Evolutionary conservation across 37 sponge, comb jelly and placozoan species (phyloP).

Genomic region (Beroe forskalii): DNA sequence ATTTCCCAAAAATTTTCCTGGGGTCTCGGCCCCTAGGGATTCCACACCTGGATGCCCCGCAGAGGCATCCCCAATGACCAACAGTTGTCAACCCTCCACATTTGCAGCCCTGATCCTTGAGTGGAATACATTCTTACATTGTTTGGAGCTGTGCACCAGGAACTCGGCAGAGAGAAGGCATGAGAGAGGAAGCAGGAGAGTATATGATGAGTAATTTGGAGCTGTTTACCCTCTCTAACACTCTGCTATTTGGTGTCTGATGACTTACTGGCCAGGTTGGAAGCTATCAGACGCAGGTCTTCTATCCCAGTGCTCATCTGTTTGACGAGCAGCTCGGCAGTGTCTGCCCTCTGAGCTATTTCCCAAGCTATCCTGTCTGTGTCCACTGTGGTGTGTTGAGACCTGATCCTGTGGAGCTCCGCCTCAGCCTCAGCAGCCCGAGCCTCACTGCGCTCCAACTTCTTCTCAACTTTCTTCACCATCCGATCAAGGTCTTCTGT

Average conservation of each 20-base stretch:
- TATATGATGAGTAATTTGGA: no score
- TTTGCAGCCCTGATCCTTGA: no score
- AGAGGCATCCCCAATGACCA: no score
- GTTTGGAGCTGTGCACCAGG: no score
- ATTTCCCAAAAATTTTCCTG: no score
- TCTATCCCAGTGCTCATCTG: conserved; percentile 55
- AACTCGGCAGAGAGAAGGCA: no score
- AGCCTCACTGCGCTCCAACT: conserved; percentile 41
- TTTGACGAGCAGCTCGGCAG: conserved; percentile 36
- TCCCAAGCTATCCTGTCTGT: conserved; percentile 55
- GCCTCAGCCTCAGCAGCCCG: conserved; percentile 50
- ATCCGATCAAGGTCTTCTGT: conserved; percentile 60
- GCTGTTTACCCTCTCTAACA: no score
- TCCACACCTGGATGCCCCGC: no score
- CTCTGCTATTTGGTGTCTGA: not conserved
- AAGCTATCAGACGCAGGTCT: conserved; percentile 1
- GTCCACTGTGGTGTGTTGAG: conserved; percentile 10
- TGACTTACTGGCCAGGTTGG: not conserved
- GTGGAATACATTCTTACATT: no score
- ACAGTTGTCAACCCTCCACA: no score
- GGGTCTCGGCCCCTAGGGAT: no score
- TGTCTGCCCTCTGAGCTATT: conserved; percentile 29
- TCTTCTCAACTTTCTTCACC: conserved; percentile 54
- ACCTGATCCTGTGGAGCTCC: not conserved
- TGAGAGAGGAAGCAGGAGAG: no score